Evolutionary conservation across 2,113 vertebrate species (phyloP).

Genomic region (Paraplagusia blochii): DNA sequence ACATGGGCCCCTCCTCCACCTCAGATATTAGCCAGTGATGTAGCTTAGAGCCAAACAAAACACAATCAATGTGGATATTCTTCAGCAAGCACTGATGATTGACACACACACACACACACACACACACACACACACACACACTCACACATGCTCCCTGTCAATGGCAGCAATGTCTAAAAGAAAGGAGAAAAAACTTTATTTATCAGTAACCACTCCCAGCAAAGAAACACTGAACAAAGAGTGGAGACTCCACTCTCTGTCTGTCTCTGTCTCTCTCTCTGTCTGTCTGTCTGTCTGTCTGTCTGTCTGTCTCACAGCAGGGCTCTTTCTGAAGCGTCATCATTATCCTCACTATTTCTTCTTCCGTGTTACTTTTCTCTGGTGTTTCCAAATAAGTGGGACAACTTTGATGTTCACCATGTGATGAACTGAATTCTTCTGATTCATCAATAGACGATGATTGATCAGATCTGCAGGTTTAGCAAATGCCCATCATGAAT

Average conservation of each 20-base stretch:
- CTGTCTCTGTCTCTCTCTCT: no score
- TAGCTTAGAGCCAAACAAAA: slow-evolving; percentile 20
- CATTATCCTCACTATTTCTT: no score
- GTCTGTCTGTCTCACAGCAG: no score
- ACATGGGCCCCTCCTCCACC: slow-evolving; percentile 55
- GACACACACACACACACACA: slow-evolving; percentile 6
- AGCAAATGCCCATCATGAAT: background rate
- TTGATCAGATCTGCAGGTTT: slow-evolving; percentile 30
- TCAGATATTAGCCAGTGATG: slow-evolving; percentile 24
- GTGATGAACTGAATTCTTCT: background rate
- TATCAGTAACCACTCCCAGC: slow-evolving; percentile 52
- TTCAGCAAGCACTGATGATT: slow-evolving; percentile 13
- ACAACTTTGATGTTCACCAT: background rate
- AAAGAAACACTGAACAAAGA: slow-evolving; percentile 58
- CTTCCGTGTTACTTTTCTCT: background rate
- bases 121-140: background rate
- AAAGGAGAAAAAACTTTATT: slow-evolving; percentile 12
- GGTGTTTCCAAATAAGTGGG: slow-evolving; percentile 22
- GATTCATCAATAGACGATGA: no score
- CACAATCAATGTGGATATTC: slow-evolving; percentile 46
- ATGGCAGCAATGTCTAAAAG: slow-evolving; percentile 33
- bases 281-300: background rate
- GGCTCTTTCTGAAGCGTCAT: no score
- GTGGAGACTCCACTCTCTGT: slow-evolving; percentile 10
- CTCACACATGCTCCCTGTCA: slow-evolving; percentile 2